Base-by-base conservation (phyloP, 2,888 invertebrate species). In the Ormyrus nitidulus region DNA sequence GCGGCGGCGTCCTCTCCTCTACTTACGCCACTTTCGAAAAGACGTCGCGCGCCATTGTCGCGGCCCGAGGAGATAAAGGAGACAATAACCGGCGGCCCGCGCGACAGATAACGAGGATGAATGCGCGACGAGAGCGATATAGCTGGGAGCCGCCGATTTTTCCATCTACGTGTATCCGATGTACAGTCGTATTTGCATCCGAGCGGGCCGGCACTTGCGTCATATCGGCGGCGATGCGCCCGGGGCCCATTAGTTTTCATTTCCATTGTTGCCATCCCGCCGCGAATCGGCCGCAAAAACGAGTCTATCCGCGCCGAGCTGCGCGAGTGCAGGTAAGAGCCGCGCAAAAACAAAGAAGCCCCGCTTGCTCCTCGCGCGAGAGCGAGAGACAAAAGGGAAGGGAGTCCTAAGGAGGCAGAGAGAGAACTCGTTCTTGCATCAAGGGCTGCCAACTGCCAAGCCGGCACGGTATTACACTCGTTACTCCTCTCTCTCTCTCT, bases 401-500 rank as follows among this genome's bases (percentile, higher is more conserved):
- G 59, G 74, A 72, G 68, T 69, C 65, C 61, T 77, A 78, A 75
- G 71, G 66, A 78, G 54, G 68, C 51, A 68, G 58, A 62, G 19
- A 68, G 77, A 74, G 71, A 78, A 77, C 77, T 77, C 75, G 75
- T 78, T 82, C 80, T 75, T 56, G 80, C 78, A 82, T 81, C 76
- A 81, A 81, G 79, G 81, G 81, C 81, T 82, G 81, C 81, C 81
- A 81, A 81, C 81, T 81, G 81, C 69, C 81, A 54, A 65, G 69
- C 62, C 48, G 66, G 49, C 66, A 53, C 56, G 71, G 77, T 74
- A 77, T 81, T 79, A 78, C 71, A 75, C 78, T 81, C 78, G 75
- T 81, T 79, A 75, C 72, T 64, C 65, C 46, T 58, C 61, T 72
- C 68, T n/a, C 13, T 46, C 69, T 10, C 48, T 53, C 56, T 49